A percentile compares a stretch with the other conserved stretches of the same genome.
These are phyloP conservation scores for Lepidotrigona ventralis DNA, from an alignment of 1,140 invertebrate species.

Conservation along the genomic window DNA sequence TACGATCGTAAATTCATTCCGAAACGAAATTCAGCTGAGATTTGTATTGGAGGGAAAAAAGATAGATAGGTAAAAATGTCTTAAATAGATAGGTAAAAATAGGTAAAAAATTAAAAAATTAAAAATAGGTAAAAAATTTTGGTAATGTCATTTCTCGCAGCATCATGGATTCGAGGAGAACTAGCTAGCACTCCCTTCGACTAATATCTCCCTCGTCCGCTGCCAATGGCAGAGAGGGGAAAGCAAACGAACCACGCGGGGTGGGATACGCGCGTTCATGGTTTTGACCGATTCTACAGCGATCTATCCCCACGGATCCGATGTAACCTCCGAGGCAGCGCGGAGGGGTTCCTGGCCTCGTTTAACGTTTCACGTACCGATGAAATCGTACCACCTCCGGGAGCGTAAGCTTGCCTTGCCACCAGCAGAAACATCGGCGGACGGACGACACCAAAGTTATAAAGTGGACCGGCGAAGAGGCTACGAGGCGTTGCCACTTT, in stretches of 20 bases:
- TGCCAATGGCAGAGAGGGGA: not conserved
- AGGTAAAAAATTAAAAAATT: no score
- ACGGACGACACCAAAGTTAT: constrained; percentile 72
- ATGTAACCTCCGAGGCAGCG: constrained; percentile 21
- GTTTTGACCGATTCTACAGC: constrained; percentile 55
- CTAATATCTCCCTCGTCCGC: not conserved
- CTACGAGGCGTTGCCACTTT: constrained; percentile 73
- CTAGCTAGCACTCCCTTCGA: not conserved
- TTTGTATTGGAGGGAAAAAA: not conserved
- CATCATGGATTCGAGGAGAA: not conserved
- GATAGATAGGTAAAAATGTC: not conserved
- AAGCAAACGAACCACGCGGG: not conserved
- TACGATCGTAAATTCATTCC: not conserved
- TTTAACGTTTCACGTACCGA: constrained; percentile 52
- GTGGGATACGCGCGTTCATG: constrained; percentile 38
- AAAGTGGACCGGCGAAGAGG: constrained; percentile 71
- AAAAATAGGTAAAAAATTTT: no score
- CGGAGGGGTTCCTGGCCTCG: constrained; percentile 72
- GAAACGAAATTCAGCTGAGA: not conserved
- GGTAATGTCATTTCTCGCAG: no score
- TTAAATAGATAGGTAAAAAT: no score
- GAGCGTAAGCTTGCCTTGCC: not conserved
- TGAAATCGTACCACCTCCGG: constrained; percentile 50
- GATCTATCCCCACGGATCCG: constrained; percentile 70
- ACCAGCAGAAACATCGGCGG: constrained; percentile 27